Evolutionary conservation across 2,888 invertebrate genomes (phyloP).

Genomic region (Thumatha senex): DNA sequence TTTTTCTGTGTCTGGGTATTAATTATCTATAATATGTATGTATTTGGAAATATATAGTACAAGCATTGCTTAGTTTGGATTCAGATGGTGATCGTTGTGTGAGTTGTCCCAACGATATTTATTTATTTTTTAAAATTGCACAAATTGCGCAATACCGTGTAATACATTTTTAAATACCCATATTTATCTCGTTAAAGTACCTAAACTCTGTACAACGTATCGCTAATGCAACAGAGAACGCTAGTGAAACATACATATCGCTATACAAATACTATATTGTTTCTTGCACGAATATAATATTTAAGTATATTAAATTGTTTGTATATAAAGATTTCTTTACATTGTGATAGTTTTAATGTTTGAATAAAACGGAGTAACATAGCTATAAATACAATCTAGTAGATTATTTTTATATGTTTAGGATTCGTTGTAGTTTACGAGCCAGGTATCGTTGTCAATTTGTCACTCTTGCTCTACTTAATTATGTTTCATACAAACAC

Average conservation of each 20-base stretch:
- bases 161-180: background rate
- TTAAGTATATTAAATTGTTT: background rate
- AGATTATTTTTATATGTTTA: background rate
- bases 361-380: background rate
- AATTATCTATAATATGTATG: too few relatives aligned
- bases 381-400: background rate
- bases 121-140: too few relatives aligned
- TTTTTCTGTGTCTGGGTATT: too few relatives aligned
- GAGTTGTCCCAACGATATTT: too few relatives aligned
- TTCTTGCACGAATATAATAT: background rate
- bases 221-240: slow-evolving; percentile 21
- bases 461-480: too few relatives aligned
- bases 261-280: slow-evolving; percentile 13
- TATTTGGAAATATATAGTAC: too few relatives aligned
- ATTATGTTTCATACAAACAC: too few relatives aligned
- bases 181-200: background rate
- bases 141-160: background rate
- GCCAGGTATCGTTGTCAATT: too few relatives aligned
- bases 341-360: background rate
- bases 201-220: background rate
- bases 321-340: background rate
- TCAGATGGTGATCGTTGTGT: too few relatives aligned
- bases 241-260: slow-evolving; percentile 26
- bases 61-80: too few relatives aligned
- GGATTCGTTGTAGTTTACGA: too few relatives aligned